A percentile compares a stretch with the other conserved stretches of the same genome.
phyloP scores from a whole-genome alignment of 2,888 invertebrate genomes.

The Galeruca laticollis region DNA sequence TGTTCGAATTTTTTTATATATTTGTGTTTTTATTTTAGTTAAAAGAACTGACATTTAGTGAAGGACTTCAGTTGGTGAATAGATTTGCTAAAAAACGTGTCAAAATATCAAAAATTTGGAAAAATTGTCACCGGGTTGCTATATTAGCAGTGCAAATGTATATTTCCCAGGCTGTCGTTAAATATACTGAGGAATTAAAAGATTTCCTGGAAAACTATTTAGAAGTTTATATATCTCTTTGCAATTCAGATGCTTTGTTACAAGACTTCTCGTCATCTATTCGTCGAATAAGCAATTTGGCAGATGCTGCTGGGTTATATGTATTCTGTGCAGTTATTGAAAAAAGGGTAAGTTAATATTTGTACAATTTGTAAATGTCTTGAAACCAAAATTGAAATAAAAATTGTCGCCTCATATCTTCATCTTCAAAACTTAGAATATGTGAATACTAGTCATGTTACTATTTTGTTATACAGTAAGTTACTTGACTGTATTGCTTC shows the following conservation, averaged over 20 bases:
- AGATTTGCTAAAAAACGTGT: constrained; percentile 67
- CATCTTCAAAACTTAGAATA: no score
- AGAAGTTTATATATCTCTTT: constrained; percentile 63
- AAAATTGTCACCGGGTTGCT: constrained; percentile 70
- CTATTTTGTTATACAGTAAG: no score
- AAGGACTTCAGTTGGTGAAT: constrained; percentile 70
- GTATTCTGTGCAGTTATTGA: constrained; percentile 72
- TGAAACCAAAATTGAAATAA: no score
- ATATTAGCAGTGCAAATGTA: constrained; percentile 71
- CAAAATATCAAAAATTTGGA: constrained; percentile 70
- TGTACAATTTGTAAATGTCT: constrained; percentile 9
- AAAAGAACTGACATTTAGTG: constrained; percentile 69
- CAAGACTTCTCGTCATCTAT: constrained; percentile 59
- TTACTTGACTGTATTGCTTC: no score
- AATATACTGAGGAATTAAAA: constrained; percentile 64
- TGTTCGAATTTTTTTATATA: not conserved
- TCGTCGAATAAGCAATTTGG: constrained; percentile 67
- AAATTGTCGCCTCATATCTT: no score
- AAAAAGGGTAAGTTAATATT: constrained; percentile 54
- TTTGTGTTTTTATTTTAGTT: constrained; percentile 64
- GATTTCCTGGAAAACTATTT: constrained; percentile 61
- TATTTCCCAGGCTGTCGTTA: constrained; percentile 70
- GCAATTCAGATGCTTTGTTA: constrained; percentile 56
- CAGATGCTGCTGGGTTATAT: constrained; percentile 78
- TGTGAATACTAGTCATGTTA: no score